Conservation (phyloP, 2,113 vertebrate species). For the Cyanoramphus novaezelandiae region DNA sequence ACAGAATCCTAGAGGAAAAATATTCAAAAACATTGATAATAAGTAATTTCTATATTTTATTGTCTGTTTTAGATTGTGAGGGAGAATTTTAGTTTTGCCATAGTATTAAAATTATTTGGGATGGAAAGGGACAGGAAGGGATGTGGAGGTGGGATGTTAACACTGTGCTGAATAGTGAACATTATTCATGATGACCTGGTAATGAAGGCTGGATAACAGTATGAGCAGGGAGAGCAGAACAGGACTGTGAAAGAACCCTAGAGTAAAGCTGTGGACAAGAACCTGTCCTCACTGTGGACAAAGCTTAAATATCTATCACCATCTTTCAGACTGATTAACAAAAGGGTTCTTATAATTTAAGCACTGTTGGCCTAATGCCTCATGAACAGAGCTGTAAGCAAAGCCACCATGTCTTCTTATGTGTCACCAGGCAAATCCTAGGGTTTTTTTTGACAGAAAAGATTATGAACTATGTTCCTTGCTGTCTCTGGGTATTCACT, state of each 20-base stretch:
- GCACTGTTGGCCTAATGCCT: background rate
- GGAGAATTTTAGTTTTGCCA: background rate
- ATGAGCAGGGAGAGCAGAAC: background rate
- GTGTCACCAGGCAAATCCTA: background rate
- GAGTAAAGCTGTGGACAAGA: background rate
- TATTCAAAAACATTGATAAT: background rate
- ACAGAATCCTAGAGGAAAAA: background rate
- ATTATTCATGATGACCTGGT: background rate
- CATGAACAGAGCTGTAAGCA: background rate
- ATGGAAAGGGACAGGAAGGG: background rate
- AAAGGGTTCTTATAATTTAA: background rate
- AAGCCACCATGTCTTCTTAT: background rate
- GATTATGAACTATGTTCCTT: background rate
- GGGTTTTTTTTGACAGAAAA: background rate
- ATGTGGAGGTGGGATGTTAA: background rate
- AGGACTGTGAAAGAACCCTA: background rate
- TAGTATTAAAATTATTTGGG: background rate
- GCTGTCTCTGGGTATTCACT: background rate
- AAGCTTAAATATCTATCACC: background rate
- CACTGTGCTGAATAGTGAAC: background rate
- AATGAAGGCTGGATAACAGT: background rate
- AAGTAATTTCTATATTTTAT: background rate
- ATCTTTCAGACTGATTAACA: background rate
- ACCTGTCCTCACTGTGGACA: background rate
- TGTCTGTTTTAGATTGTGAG: background rate